phyloP scores from a whole-genome alignment of 2,888 invertebrate genomes.

The Eupithecia dodoneata region DNA sequence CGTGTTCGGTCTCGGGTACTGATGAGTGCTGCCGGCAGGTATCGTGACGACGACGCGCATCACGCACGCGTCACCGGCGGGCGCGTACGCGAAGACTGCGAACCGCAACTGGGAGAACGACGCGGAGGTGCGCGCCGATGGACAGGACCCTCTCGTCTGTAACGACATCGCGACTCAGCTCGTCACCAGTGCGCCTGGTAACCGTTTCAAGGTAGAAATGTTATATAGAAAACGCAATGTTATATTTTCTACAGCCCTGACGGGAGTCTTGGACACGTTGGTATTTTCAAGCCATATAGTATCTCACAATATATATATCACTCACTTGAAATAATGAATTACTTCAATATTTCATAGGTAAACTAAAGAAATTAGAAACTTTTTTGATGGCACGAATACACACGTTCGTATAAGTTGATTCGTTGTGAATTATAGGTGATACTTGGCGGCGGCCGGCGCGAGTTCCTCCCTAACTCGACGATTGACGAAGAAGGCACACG shows the following conservation, averaged over 20 bases:
- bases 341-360: background rate
- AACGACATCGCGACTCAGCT: constrained; percentile 89
- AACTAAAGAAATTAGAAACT: background rate
- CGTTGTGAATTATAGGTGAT: constrained; percentile 74
- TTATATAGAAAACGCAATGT: no score
- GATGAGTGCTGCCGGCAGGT: constrained; percentile 11
- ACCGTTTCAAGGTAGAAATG: constrained; percentile 76
- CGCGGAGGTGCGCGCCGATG: constrained; percentile 68
- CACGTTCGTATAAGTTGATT: background rate
- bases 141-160: constrained; percentile 75
- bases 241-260: no score
- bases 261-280: no score
- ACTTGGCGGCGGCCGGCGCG: constrained; percentile 88
- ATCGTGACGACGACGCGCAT: constrained; percentile 89
- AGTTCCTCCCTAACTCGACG: constrained; percentile 82
- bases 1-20: background rate
- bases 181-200: constrained; percentile 52
- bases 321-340: no score
- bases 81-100: constrained; percentile 86
- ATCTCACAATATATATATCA: no score
- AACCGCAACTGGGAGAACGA: constrained; percentile 89
- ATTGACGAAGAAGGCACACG: constrained; percentile 77
- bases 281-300: no score
- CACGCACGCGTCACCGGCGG: constrained; percentile 91
- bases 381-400: background rate